phyloP scores from a whole-genome alignment of 2,113 vertebrate genomes.

The Otolemur garnettii region DNA sequence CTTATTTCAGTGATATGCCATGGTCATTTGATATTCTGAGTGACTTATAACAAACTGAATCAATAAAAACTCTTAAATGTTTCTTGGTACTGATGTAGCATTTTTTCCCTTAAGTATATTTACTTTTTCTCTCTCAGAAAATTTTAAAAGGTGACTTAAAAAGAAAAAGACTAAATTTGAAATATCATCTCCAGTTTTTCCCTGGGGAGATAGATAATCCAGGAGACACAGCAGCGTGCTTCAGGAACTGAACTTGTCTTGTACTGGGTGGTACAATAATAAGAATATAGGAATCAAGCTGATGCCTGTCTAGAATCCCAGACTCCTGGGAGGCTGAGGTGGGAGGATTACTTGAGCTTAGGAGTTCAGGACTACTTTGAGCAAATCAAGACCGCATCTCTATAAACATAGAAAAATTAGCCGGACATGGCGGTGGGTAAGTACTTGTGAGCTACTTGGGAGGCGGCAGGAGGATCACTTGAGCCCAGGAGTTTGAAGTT shows the following conservation, averaged over 20 bases:
- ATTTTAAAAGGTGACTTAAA: neutral
- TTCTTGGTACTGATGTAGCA: neutral
- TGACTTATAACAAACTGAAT: neutral
- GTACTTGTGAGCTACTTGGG: no score
- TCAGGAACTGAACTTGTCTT: neutral
- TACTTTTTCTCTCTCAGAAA: neutral
- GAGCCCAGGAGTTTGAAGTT: no score
- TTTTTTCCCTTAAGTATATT: neutral
- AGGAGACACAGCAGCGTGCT: neutral
- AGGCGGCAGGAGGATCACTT: no score
- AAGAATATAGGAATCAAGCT: neutral
- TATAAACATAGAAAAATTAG: no score
- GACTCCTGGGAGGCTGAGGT: no score
- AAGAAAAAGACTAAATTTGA: neutral
- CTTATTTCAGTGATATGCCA: neutral
- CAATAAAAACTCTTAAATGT: neutral
- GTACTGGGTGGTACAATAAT: no score
- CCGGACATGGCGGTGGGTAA: no score
- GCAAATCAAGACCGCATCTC: no score
- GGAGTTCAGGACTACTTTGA: no score
- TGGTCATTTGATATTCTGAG: neutral
- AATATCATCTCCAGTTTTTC: neutral
- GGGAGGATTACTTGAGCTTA: no score
- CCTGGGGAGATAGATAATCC: neutral
- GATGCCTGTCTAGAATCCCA: no score